Base-by-base conservation (phyloP, 2,888 invertebrate species). In the Drosophila paranaensis region DNA sequence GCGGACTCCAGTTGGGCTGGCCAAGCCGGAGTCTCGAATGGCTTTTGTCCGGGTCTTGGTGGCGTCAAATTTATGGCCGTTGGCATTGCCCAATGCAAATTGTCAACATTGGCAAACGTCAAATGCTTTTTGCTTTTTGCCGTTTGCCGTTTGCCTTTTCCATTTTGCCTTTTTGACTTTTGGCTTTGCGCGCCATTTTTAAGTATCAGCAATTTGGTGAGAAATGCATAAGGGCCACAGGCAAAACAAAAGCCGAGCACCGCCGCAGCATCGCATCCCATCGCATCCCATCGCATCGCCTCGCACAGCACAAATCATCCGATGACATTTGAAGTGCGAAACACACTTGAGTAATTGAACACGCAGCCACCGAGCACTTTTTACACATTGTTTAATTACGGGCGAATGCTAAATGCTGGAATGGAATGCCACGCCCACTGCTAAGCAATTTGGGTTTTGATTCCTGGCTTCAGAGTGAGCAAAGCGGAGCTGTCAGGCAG, bases 31-130 rank as follows among this genome's bases (percentile, higher is more conserved):
- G 30, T 60, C 51, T 16, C 54, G 35, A 9, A n/a, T 25, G 11
- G 40, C 53, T 16, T 11, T 33, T 60, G 27, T 65, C 33, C 46
- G 62, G 72, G 80, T 68, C 74, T 74, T 71, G 65, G 60, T 74
- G 88, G 88, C 88, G 74, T 82, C 88, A 80, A 82, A 83, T 85
- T 83, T 88, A 83, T 88, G 86, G 54, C 80, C 68, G 57, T 82
- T 88, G 82, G 82, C 82, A 74, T 71, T 72, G 70, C 71, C 60
- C 68, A 72, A 70, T 80, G 71, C 74, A 80, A 81, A 79, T 70
- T 79, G 84, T 81, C 84, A 71, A 71, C 77, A 76, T 66, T 70
- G 78, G 78, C 78, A 74, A 79, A 74, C 70, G 74, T 81, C 79
- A 79, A 77, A 77, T 74, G 70, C 55, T 61, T 20, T 56, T 35